Base-by-base conservation (phyloP, 2,113 vertebrate species). In the Anolis carolinensis region DNA sequence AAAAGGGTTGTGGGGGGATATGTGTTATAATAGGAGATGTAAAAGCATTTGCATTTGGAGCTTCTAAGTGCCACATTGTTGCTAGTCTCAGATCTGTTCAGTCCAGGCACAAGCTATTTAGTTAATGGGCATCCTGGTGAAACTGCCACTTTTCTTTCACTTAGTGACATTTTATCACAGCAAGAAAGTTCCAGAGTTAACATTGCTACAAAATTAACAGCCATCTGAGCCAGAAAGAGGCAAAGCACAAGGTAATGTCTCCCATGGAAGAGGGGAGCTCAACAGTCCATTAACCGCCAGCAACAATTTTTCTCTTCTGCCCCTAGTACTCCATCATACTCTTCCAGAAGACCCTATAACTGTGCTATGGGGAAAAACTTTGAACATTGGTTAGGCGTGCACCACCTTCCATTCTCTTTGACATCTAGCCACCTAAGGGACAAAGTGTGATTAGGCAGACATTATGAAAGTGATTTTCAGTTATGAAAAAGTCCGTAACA, bases 31-130 rank as follows among this genome's bases (percentile, higher is more conserved):
- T 5, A 2, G 20, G 34, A 80, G 5, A 39, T 8, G 25, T 25
- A 67, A 89, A 52, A 71, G 16, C 4, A 82, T 87, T 67, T 2
- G 85, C 5, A 9, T 27, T 21, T 90, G 67, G 88, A 25, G 30
- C 30, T 55, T 91, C 89, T 90, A 81, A 86, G 63, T 52, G 25
- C 44, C 62, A 14, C 16, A 79, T 20, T 79, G 14, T 16, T 82
- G 44, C 50, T 86, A 79, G 7, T 34, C 20, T 52, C 34, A 59
- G 79, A 87, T 85, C 83, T 71, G 68, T 83, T n/a, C 1, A 0
- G 16, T 67, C 85, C 25, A n/a, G 77, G 14, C 87, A 48, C 25
- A 86, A 88, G 85, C 67, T 10, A 71, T 39, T 78, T 48, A 63
- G 48, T 83, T 86, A 68, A 32, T 50, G n/a, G 55, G 13, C 0